A percentile compares a stretch with the other conserved stretches of the same genome.
phyloP scores from a whole-genome alignment of 1,140 invertebrate species.

The Trichonephila inaurata region DNA sequence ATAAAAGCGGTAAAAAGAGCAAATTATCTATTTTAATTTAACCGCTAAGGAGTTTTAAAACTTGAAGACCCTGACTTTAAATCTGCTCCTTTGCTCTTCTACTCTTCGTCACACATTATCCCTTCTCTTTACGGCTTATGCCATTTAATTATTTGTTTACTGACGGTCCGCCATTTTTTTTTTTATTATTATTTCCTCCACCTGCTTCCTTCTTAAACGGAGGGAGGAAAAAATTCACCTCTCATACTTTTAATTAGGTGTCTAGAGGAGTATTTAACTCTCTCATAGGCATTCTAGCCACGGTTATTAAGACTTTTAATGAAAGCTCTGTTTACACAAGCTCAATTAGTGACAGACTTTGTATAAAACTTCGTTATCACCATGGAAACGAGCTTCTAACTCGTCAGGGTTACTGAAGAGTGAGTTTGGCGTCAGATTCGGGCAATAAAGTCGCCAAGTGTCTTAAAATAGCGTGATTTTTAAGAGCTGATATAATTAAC shows the following conservation, averaged over 20 bases:
- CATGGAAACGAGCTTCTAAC: constrained; percentile 31
- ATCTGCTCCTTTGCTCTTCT: constrained; percentile 20
- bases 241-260: constrained; percentile 74
- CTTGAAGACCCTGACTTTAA: constrained; percentile 26
- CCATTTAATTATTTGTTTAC: constrained; percentile 61
- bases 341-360: constrained; percentile 58
- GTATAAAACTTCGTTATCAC: constrained; percentile 57
- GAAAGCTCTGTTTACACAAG: constrained; percentile 64
- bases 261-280: constrained; percentile 51
- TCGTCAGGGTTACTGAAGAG: constrained; percentile 55
- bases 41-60: background rate
- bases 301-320: constrained; percentile 72
- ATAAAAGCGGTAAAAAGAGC: background rate
- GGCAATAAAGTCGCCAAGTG: constrained; percentile 18
- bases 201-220: background rate
- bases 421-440: background rate
- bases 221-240: constrained; percentile 49
- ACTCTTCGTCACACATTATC: background rate
- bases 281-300: background rate
- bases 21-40: constrained; percentile 26
- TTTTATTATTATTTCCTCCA: constrained; percentile 14
- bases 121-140: constrained; percentile 12
- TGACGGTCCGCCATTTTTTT: background rate
- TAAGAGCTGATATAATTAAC: no score
- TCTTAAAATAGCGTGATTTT: background rate